Base-by-base conservation (phyloP, 2,888 invertebrate species). In the Rhagophthalmus giganteus region DNA sequence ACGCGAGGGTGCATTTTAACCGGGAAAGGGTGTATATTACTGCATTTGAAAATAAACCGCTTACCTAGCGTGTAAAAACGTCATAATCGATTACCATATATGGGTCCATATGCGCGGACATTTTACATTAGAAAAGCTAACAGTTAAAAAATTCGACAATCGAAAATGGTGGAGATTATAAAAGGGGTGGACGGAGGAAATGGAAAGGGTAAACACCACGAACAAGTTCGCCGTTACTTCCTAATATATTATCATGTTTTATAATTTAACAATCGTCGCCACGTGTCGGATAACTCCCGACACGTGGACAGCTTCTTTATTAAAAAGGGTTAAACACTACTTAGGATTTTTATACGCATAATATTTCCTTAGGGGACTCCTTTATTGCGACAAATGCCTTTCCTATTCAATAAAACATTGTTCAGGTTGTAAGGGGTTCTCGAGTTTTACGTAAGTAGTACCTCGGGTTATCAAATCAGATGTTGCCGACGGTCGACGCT, bases 321-420 rank as follows among this genome's bases (percentile, higher is more conserved):
- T 72, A 70, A 71, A 72, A 73, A 71, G 71, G 70, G 71, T 72
- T 73, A 71, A 67, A 65, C 61, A 60, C 63, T 67, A 65, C 67
- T 68, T 64, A 67, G 64, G 68, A 66, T 65, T 66, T 69, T 70
- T 67, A 63, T 61, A 58, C 61, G 63, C 62, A 56, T 69, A 68
- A 68, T 66, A 65, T 62, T 69, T 69, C 69, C 69, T 70, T 64
- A 57, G 67, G 68, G 69, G 65, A 52, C 50, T 44, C 54, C 57
- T 63, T 63, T 64, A 62, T 65, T 63, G 63, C 61, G 59, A 63
- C 63, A 62, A 62, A 64, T 57, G 57, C 56, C 59, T 53, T 53
- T 55, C 54, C 54, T 48, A 56, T 39, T 59, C 47, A 58, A 53
- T 63, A 58, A 61, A 55, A 55, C 48, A 60, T 60, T 54, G 59